Evolutionary conservation across 2,113 vertebrate species (phyloP), one percentile per base, ranked within the genome.

Genomic region (Glareola pratincola): DNA sequence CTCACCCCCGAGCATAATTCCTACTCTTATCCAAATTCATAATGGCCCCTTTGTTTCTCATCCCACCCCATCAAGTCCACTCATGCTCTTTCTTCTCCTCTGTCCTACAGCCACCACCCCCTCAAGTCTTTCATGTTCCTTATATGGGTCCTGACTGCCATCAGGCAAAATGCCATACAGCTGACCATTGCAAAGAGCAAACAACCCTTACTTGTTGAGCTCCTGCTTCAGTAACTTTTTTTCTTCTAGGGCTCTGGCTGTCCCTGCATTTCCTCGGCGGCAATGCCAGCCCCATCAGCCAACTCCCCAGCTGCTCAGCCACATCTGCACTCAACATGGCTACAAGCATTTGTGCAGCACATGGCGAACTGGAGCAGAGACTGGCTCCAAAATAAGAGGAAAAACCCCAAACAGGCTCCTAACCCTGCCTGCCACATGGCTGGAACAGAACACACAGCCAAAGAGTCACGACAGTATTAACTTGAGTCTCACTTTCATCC

Each of bases 31-130:
- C 69, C 39, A 18, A 51, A 84, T n/a, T 43, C 87, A 96, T 59
- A 96, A 90, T 3, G 71, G 77, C 19, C 32, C 14, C 69, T 91
- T 93, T 96, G 93, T 95, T 68, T 57, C 69, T 41, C n/a, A 47
- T 22, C 51, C 71, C 37, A 62, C 43, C 34, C 64, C 73, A 67
- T 2, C 37, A 34, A 92, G 47, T 41, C 39, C 26, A 68, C 47
- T 67, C 60, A 27, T 4, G 29, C 10, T 32, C 59, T 3, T 94
- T 86, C 59, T 34, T 24, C 54, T 85, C 17, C 59, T 69, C 67
- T 19, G 18, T 8, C 32, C 64, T 74, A 59, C 63, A 79, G 50
- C 64, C 53, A 78, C 73, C 77, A 84, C 19, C 63, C 83, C 30
- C 76, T 78, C 47, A 16, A 64, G 36, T 37, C 39, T 76, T 53